Evolutionary conservation across 2,888 invertebrate genomes (phyloP), one percentile per base, ranked within the genome.

Genomic region (Germaria angustata): DNA sequence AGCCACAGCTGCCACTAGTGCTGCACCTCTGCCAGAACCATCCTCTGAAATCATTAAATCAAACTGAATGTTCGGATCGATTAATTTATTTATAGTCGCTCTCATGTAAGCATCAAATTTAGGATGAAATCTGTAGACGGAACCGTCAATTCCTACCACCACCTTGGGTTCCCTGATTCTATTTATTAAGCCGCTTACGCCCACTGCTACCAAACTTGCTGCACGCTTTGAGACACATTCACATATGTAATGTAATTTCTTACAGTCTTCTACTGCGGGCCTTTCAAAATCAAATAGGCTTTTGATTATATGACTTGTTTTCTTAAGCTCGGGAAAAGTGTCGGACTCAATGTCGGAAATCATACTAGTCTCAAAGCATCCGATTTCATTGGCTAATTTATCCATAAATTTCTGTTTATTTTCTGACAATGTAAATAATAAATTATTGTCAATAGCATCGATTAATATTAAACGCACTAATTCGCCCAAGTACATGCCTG

Each of bases 401-500:
- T 68, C 66, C 9, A 82, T 72, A n/a, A 87, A 86, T 3, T 85
- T 79, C 0, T 66, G 63, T 0, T 87, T 86, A 6, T 86, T 85
- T 3, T 80, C 32, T 53, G 71, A 86, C 5, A 81, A 80, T 17
- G 84, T 86, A 15, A 89, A 89, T 39, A 89, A 86, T 6, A 87
- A 93, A 89, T 95, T 95, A 87, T 93, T 93, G 86, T 94, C 93
- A 9, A 96, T 94, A 84, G 98, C 95, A 87, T 95, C 95, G 39
- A 95, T 95, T 44, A 99, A 92, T 4, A 95, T 95, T 34, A 97
- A 92, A 76, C 99, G 94, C 2, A 96, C 96, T 66, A 99, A 90
- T 90, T 99, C 99, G 3, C 99, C 99, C 95, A 99, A 94, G 92
- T 99, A 99, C 98, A 99, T 99, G 66, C 99, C 99, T 86, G 32